These are phyloP conservation scores for Tinea trinotella DNA, from an alignment of 2,888 invertebrate species.

Conservation along the genomic window DNA sequence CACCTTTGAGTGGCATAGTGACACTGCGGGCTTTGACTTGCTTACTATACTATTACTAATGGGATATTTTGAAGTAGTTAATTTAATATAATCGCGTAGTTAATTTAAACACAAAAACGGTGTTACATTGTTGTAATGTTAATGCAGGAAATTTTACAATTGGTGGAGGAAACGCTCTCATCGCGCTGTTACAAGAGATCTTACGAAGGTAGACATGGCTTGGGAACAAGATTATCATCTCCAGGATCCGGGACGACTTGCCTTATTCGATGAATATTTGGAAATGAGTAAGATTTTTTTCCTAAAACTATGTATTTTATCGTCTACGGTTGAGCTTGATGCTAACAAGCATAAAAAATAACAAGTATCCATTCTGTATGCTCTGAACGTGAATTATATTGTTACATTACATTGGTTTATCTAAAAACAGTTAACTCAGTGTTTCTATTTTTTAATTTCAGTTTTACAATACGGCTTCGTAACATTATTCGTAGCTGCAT, in stretches of 20 bases:
- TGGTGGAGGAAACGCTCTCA: conserved; percentile 91
- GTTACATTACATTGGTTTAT: not conserved
- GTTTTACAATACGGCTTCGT: conserved; percentile 98
- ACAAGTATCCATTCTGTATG: too few relatives aligned
- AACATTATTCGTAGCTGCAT: conserved; percentile 96
- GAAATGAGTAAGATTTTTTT: conserved; percentile 94
- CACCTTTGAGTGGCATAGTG: too few relatives aligned
- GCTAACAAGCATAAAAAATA: too few relatives aligned
- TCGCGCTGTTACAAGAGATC: conserved; percentile 81
- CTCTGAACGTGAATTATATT: too few relatives aligned
- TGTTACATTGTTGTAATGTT: too few relatives aligned
- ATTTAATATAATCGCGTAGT: too few relatives aligned
- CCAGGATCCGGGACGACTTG: conserved; percentile 89
- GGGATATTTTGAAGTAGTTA: too few relatives aligned
- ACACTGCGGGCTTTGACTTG: too few relatives aligned
- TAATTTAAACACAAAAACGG: too few relatives aligned
- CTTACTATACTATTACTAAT: too few relatives aligned
- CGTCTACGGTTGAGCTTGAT: too few relatives aligned
- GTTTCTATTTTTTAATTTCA: conserved; percentile 40
- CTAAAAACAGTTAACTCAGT: not conserved
- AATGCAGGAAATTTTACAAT: conserved; percentile 83
- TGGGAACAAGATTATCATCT: conserved; percentile 98
- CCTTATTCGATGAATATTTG: conserved; percentile 95
- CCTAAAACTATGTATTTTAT: too few relatives aligned
- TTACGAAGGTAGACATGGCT: conserved; percentile 79